These are phyloP conservation scores for Cryptosula pallasiana DNA, from an alignment of 2,888 invertebrate genomes.

Conservation along the genomic window DNA sequence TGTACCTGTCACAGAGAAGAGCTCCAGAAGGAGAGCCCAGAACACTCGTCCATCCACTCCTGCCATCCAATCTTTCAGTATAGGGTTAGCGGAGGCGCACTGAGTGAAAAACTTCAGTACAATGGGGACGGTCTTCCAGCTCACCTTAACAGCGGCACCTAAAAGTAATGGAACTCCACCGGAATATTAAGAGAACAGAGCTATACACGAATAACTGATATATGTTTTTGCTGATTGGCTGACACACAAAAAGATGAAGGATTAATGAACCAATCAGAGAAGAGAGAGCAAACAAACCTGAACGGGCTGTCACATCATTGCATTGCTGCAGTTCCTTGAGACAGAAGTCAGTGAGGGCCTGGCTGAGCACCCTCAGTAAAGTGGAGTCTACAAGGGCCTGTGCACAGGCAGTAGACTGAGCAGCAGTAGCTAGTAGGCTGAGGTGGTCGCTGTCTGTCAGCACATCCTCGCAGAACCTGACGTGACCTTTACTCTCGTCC, in stretches of 20 bases:
- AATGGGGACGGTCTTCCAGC: neutral
- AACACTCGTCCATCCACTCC: constrained; percentile 72
- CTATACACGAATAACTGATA: too few relatives aligned
- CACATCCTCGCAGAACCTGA: neutral
- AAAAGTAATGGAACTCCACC: too few relatives aligned
- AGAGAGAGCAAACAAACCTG: neutral
- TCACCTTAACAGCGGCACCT: neutral
- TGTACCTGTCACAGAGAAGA: constrained; percentile 57
- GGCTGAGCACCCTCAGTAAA: constrained; percentile 56
- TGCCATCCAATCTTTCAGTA: constrained; percentile 83
- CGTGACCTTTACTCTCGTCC: constrained; percentile 17
- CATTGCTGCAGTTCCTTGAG: constrained; percentile 36
- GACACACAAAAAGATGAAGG: too few relatives aligned
- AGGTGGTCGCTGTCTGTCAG: constrained; percentile 58
- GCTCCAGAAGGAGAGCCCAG: constrained; percentile 74
- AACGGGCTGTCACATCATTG: neutral
- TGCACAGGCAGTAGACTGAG: constrained; percentile 73
- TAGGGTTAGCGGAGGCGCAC: constrained; percentile 61
- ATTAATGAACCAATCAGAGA: too few relatives aligned
- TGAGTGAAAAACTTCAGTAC: neutral
- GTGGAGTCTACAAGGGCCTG: constrained; percentile 72
- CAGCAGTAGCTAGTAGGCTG: constrained; percentile 71
- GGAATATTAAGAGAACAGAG: too few relatives aligned
- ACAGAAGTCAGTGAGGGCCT: constrained; percentile 49
- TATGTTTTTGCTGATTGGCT: too few relatives aligned